Conservation (phyloP, 2,797 vertebrate species). For the Pseudocheirus occidentalis region DNA sequence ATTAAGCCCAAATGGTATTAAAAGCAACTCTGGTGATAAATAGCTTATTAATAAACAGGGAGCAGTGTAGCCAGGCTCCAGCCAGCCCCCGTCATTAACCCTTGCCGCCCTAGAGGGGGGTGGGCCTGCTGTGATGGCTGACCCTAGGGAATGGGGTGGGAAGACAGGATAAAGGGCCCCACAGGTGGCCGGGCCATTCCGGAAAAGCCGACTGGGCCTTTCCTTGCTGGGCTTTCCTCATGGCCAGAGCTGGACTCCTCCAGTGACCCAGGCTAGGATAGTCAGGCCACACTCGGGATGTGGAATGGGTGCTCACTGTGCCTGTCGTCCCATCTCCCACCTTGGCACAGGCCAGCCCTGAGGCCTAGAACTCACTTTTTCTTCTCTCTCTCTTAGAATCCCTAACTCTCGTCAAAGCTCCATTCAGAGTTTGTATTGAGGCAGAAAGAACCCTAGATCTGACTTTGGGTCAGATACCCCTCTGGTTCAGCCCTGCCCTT, state of each 20-base stretch:
- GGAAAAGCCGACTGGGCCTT: background rate
- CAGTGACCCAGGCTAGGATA: no score
- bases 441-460: background rate
- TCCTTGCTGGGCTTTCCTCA: background rate
- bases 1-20: constrained; percentile 90
- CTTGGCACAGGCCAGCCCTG: no score
- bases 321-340: no score
- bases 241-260: background rate
- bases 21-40: constrained; percentile 90
- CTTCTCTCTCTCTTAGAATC: background rate
- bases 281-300: no score
- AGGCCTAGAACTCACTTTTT: background rate
- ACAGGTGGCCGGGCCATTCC: background rate
- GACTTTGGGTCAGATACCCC: background rate
- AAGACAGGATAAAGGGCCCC: background rate
- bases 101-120: constrained; percentile 74
- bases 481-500: background rate
- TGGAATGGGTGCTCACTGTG: no score
- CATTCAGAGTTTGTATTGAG: no score
- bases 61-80: constrained; percentile 72
- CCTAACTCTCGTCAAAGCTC: background rate
- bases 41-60: constrained; percentile 90
- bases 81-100: constrained; percentile 78
- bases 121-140: background rate
- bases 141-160: background rate